Percentiles rank a stretch among this genome's conserved stretches.
Conservation (phyloP, 2,888 invertebrate species). For the Nasonovia ribisnigri region DNA sequence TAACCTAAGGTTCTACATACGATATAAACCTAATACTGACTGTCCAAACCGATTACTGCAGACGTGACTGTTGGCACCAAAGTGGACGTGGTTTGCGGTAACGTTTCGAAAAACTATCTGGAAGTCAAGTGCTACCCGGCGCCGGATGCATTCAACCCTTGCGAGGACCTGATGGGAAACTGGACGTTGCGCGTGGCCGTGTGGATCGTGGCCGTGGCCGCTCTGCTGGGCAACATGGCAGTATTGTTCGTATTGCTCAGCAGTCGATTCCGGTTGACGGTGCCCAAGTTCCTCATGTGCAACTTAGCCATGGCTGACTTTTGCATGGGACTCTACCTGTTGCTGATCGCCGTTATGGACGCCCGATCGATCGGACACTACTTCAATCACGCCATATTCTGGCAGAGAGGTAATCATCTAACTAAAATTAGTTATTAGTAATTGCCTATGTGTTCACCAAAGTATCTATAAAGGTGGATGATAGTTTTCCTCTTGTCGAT, state of each 20-base stretch:
- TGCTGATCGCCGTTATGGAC: conserved; percentile 87
- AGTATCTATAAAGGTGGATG: neutral
- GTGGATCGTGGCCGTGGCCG: conserved; percentile 87
- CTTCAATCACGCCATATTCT: conserved; percentile 90
- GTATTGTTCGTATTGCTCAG: conserved; percentile 84
- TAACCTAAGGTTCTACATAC: neutral
- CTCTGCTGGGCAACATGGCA: conserved; percentile 87
- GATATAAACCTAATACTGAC: neutral
- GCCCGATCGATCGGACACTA: conserved; percentile 86
- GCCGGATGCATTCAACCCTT: conserved; percentile 87
- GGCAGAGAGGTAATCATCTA: conserved; percentile 80
- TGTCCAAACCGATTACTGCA: neutral
- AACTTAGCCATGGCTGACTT: conserved; percentile 91
- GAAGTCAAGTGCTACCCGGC: conserved; percentile 78
- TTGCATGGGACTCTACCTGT: conserved; percentile 86
- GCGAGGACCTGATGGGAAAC: conserved; percentile 91
- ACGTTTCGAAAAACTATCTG: conserved; percentile 51
- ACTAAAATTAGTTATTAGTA: neutral
- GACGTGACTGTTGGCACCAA: conserved; percentile 43
- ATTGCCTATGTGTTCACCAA: neutral
- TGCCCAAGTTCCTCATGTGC: conserved; percentile 82
- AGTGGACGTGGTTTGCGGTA: conserved; percentile 38
- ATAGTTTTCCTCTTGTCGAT: neutral
- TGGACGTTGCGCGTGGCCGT: conserved; percentile 83
- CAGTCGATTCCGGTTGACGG: conserved; percentile 76